These are phyloP conservation scores for Myrmecobius fasciatus DNA, from an alignment of 2,113 vertebrate species.

Conservation along the genomic window DNA sequence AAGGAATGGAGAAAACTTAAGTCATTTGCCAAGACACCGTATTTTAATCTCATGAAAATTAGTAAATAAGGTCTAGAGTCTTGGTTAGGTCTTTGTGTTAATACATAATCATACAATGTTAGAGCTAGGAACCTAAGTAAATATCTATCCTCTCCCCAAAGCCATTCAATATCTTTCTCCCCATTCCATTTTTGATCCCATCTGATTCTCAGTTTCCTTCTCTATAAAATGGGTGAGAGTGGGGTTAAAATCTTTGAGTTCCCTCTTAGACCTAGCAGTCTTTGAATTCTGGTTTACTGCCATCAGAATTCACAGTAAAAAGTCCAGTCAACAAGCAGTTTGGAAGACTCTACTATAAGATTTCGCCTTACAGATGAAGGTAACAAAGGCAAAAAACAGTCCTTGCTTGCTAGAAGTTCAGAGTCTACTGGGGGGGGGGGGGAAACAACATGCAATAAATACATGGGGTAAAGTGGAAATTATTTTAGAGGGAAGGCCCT, in stretches of 20 bases:
- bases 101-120: neutral
- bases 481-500: neutral
- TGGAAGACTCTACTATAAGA: neutral
- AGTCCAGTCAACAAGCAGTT: neutral
- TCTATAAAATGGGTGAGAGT: neutral
- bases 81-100: neutral
- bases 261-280: neutral
- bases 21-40: neutral
- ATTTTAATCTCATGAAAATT: neutral
- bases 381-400: neutral
- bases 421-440: neutral
- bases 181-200: neutral
- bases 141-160: neutral
- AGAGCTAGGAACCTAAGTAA: neutral
- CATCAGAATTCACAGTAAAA: neutral
- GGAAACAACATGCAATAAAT: neutral
- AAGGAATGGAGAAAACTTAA: neutral
- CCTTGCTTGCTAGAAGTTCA: neutral
- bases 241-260: neutral
- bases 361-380: neutral
- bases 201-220: neutral
- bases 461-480: neutral
- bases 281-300: neutral
- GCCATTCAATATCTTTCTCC: neutral
- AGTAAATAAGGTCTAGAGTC: neutral